Evolutionary conservation across 2,888 invertebrate species (phyloP).

Genomic region (Volucella inanis): DNA sequence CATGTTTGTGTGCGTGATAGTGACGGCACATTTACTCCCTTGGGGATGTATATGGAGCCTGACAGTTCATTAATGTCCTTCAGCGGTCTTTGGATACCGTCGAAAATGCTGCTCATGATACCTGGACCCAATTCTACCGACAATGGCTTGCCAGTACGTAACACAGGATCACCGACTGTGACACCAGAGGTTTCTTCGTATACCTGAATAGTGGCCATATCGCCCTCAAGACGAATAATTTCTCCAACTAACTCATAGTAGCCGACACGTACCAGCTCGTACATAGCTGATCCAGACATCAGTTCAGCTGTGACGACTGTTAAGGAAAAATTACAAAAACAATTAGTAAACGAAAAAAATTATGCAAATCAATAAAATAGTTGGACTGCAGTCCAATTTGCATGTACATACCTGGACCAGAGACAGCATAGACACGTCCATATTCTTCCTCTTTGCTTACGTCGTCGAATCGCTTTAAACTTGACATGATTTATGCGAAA

Average conservation of each 20-base stretch:
- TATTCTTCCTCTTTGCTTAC: conserved; percentile 93
- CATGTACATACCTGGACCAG: conserved; percentile 92
- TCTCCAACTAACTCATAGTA: conserved; percentile 99
- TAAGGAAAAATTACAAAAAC: too few relatives aligned
- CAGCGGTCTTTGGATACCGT: conserved; percentile 99
- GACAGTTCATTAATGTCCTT: conserved; percentile 97
- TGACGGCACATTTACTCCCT: conserved; percentile 97
- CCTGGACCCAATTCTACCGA: conserved; percentile 99
- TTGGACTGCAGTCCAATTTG: conserved; percentile 43
- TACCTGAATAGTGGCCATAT: conserved; percentile 99
- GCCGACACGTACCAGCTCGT: conserved; percentile 99
- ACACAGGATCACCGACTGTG: conserved; percentile 99
- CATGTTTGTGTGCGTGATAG: conserved; percentile 91
- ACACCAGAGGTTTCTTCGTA: conserved; percentile 98
- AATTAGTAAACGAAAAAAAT: background rate
- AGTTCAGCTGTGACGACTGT: conserved; percentile 98
- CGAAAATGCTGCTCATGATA: conserved; percentile 99
- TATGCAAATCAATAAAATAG: conserved; percentile 25
- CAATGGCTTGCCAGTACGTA: conserved; percentile 98
- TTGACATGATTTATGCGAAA: conserved; percentile 76
- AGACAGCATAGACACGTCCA: conserved; percentile 98
- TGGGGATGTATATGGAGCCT: conserved; percentile 99
- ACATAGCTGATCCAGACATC: conserved; percentile 99
- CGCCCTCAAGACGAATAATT: conserved; percentile 99
- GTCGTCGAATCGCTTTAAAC: conserved; percentile 83